A percentile compares a stretch with the other conserved stretches of the same genome.
Evolutionary conservation across 2,888 invertebrate species (phyloP).

Genomic region (Blera fallax): DNA sequence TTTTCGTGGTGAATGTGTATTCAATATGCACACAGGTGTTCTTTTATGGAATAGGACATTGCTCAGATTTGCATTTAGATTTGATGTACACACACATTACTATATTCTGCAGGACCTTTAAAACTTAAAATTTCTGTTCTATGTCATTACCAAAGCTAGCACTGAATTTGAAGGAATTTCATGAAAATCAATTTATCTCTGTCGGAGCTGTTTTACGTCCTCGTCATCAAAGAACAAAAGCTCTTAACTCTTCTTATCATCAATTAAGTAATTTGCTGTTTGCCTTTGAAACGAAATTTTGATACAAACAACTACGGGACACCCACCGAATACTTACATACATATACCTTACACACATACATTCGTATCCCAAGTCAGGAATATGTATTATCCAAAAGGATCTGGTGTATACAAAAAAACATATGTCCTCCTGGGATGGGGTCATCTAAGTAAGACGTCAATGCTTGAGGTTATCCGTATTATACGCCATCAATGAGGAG

Average conservation of each 20-base stretch:
- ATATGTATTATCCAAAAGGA: neutral
- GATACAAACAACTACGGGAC: neutral
- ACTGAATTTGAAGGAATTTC: neutral
- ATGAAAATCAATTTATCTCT: conserved; percentile 33
- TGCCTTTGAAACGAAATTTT: neutral
- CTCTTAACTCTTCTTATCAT: conserved; percentile 10
- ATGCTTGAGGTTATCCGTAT: neutral
- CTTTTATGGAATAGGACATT: neutral
- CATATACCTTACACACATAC: too few species aligned
- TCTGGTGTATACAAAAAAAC: neutral
- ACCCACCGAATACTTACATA: neutral
- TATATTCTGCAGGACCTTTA: neutral
- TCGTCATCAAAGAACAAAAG: neutral
- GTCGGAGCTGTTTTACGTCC: neutral
- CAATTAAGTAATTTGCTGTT: conserved; percentile 39
- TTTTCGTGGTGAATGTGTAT: neutral
- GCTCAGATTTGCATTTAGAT: neutral
- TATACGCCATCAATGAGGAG: neutral
- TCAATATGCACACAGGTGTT: conserved; percentile 8
- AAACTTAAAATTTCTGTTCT: neutral
- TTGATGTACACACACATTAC: neutral
- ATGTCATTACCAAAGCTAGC: conserved; percentile 1
- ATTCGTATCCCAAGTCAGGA: neutral
- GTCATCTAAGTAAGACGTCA: neutral
- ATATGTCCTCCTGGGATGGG: neutral